Evolutionary conservation across 2,113 vertebrate genomes (phyloP), one percentile per base, ranked within the genome.

Genomic region (Anthoscopus minutus): DNA sequence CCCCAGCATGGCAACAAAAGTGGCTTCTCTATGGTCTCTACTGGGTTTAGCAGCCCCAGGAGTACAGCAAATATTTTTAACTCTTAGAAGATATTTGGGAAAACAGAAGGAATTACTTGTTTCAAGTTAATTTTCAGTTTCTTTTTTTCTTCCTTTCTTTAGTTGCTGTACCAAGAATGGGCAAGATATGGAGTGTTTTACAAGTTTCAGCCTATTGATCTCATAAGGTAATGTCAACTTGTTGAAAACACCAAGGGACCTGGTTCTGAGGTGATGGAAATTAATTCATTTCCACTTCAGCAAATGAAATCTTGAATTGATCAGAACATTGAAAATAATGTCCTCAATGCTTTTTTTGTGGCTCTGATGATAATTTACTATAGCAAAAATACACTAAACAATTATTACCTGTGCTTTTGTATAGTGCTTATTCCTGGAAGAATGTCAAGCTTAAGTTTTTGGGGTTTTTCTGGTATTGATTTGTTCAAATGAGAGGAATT

Each of bases 161-260:
- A 99, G 99, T 72, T 99, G 96, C 98, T 99, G 58, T 98, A 99
- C 97, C 98, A 95, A 95, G 99, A 99, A 97, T 99, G 99, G 99
- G 99, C 99, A 27, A 98, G 99, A 98, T 99, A 99, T 2, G 98
- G 99, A 97, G 99, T 97, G 27, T 99, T 99, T 97, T 98, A 98
- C 97, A 99, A 99, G 97, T 99, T 99, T 97, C 99, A 99, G 89
- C 99, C 99, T 70, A 98, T 99, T 88, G 98, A 99, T 93, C 98
- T 99, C 88, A 99, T 99, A 98, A 99, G 99, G 99, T 99, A 98
- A 96, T 64, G 64, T 6, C 9, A 16, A 42, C 18, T 67, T 81
- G 4, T 12, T 7, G 13, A 51, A 64, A 82, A 64, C 15, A 64
- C 9, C 35, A 30, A 23, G 23, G 10, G 13, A 44, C 6, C 4